phyloP scores from a whole-genome alignment of 2,113 vertebrate species.

The Muntiacus muntjak region DNA sequence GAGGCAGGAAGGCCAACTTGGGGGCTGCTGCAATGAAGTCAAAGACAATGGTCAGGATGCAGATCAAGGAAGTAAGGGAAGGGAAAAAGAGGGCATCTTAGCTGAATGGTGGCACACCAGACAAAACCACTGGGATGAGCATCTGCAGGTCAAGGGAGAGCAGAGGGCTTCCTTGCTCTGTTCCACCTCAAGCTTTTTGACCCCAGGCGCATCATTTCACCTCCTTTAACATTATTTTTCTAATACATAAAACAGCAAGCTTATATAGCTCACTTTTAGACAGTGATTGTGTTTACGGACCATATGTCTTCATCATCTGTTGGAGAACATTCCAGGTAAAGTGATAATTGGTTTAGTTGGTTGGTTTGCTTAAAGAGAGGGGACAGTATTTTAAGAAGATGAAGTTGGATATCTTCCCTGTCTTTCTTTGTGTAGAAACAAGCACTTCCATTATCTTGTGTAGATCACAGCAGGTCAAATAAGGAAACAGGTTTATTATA shows the following conservation, averaged over 20 bases:
- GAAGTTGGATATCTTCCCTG: neutral
- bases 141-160: neutral
- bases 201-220: neutral
- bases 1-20: neutral
- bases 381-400: neutral
- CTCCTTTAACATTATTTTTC: neutral
- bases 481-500: neutral
- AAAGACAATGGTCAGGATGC: neutral
- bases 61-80: neutral
- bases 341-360: neutral
- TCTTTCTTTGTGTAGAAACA: neutral
- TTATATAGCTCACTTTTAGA: slow-evolving; percentile 12
- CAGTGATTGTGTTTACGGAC: neutral
- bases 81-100: neutral
- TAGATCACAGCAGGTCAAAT: neutral
- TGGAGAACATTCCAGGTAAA: slow-evolving; percentile 43
- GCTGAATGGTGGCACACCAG: neutral
- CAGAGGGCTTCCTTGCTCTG: neutral
- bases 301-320: slow-evolving; percentile 32
- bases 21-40: neutral
- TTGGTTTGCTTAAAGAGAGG: neutral
- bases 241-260: neutral
- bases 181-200: neutral
- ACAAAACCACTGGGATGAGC: no score
- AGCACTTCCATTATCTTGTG: neutral